Evolutionary conservation across 2,888 invertebrate species (phyloP).

Genomic region (Scelioninae gen. 1): DNA sequence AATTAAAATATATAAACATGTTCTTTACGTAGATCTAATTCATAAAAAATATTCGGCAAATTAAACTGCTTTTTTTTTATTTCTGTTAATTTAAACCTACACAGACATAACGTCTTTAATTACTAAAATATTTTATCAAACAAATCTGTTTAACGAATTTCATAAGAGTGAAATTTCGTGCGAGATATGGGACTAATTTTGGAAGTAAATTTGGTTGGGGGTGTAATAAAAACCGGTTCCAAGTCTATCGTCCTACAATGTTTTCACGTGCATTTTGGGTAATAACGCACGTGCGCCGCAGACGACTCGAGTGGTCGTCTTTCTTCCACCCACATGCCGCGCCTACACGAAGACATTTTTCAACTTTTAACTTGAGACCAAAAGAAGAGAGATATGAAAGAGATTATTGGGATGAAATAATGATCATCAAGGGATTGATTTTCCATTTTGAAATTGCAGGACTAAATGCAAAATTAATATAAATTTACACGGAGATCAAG

Average conservation of each 20-base stretch:
- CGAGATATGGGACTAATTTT: slow-evolving; percentile 9
- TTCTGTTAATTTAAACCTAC: no score
- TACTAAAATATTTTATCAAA: background rate
- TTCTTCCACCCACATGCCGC: slow-evolving; percentile 57
- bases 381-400: slow-evolving; percentile 21
- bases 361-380: slow-evolving; percentile 32
- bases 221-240: slow-evolving; percentile 51
- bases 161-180: background rate
- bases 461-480: no score
- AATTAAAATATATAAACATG: no score
- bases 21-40: no score
- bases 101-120: no score
- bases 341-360: slow-evolving; percentile 59
- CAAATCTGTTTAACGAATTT: background rate
- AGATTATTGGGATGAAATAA: slow-evolving; percentile 25
- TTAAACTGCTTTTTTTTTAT: no score
- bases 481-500: background rate
- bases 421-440: slow-evolving; percentile 13
- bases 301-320: slow-evolving; percentile 53
- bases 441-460: slow-evolving; percentile 8
- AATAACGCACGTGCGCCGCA: slow-evolving; percentile 52
- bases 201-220: slow-evolving; percentile 10
- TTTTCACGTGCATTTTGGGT: slow-evolving; percentile 58
- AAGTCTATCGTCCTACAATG: slow-evolving; percentile 45
- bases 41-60: no score